A percentile compares a stretch with the other conserved stretches of the same genome.
phyloP scores from a whole-genome alignment of 92 coral and sea anemone genomes.

The Virgularia gustaviana region DNA sequence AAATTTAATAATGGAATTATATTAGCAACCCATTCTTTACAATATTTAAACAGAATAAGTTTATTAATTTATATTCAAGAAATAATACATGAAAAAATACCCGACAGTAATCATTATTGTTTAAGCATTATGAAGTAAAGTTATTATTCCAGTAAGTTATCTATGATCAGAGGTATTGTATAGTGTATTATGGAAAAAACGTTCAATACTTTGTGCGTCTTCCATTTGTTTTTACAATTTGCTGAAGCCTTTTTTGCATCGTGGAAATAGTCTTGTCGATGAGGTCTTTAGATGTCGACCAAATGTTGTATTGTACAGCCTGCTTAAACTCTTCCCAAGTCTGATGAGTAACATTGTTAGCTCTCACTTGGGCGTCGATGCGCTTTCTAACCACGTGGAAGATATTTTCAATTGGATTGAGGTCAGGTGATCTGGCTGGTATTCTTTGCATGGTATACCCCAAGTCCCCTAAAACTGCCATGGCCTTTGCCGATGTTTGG shows the following conservation, averaged over 20 bases:
- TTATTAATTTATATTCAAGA: too few relatives aligned
- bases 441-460: constrained; percentile 38
- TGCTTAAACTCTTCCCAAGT: constrained; percentile 4
- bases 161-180: too few relatives aligned
- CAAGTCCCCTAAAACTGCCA: constrained; percentile 12
- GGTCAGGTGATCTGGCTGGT: constrained; percentile 62
- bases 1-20: too few relatives aligned
- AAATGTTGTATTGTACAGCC: neutral
- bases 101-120: too few relatives aligned
- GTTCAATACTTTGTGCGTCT: neutral
- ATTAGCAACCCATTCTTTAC: too few relatives aligned
- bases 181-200: too few relatives aligned
- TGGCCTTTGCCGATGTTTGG: constrained; percentile 3
- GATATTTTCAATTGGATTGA: constrained; percentile 57
- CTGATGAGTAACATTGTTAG: neutral
- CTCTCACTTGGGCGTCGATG: neutral
- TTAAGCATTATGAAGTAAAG: too few relatives aligned
- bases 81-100: too few relatives aligned
- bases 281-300: neutral
- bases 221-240: constrained; percentile 9
- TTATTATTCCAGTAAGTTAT: too few relatives aligned
- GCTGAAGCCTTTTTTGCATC: neutral
- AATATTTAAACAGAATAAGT: too few relatives aligned
- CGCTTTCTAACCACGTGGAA: constrained; percentile 41
- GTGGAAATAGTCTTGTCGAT: constrained; percentile 1